A percentile compares a stretch with the other conserved stretches of the same genome.
phyloP scores from a whole-genome alignment of 2,113 vertebrate genomes.

The Sylvia atricapilla region DNA sequence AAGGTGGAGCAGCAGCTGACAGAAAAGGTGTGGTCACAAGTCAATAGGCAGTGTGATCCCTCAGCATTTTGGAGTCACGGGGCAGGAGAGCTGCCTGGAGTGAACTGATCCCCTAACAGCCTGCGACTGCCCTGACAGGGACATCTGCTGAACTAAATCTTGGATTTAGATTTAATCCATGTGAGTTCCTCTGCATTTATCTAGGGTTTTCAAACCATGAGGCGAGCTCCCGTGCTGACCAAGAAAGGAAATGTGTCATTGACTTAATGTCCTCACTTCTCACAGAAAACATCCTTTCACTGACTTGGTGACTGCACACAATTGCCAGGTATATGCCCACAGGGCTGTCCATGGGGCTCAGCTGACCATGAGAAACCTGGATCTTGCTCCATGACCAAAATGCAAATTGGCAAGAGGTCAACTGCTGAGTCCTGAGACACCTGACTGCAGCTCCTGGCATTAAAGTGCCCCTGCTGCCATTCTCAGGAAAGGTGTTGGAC shows the following conservation, averaged over 20 bases:
- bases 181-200: constrained; percentile 23
- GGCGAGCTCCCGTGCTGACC: not conserved
- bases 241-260: not conserved
- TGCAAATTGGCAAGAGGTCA: not conserved
- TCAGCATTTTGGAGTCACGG: fast-evolving
- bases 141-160: constrained; percentile 32
- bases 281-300: not conserved
- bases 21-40: not conserved
- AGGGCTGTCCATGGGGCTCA: fast-evolving
- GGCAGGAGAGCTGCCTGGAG: not conserved
- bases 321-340: fast-evolving
- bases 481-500: fast-evolving
- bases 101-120: not conserved
- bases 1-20: too few species aligned
- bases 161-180: constrained; percentile 52
- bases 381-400: not conserved
- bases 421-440: fast-evolving
- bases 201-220: not conserved
- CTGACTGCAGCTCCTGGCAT: not conserved
- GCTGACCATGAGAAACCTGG: not conserved
- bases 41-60: not conserved
- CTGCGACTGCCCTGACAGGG: not conserved
- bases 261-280: not conserved
- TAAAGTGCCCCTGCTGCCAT: fast-evolving
- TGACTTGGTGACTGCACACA: too few species aligned